Base-by-base conservation (phyloP, 2,888 invertebrate species). In the Griposia aprilina region DNA sequence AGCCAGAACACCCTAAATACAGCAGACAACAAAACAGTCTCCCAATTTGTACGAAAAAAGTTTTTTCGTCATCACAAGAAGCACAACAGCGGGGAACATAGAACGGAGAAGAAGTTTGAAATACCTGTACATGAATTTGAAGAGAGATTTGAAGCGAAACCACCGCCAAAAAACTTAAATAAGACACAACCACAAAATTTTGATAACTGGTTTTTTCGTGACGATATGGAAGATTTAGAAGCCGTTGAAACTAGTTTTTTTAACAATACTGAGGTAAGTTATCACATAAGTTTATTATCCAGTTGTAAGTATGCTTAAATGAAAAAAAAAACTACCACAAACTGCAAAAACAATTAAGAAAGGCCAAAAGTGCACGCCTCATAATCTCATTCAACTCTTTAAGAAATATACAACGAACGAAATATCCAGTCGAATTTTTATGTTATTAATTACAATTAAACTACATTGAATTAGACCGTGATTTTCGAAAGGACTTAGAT, bases 61-160 rank as follows among this genome's bases (percentile, higher is more conserved):
- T 94, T 94, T 94, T 95, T 95, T 94, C 97, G 96, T 82, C 96
- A 96, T 85, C 94, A 96, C 87, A 96, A 94, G 74, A 95, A 94
- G 59, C 90, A 92, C 74, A 90, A 87, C 63, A 91, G 90, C 52
- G 90, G 86, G 66, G 94, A 94, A 80, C 87, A 88, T n/a, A 87
- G 78, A 60, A 90, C 78, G 65, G 90, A 91, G 23, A 92, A 89
- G 76, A 94, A 92, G 77, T 91, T 94, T 84, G 96, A 97, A 83
- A 92, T 97, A 78, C 97, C 97, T 0, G 97, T 97, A 82, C 97
- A 97, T 80, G 97, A 97, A 78, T 97, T 97, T 76, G 97, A 97
- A 91, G 97, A 97, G 60, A 97, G 93, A 87, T 97, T 97, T 84
- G 97, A 97, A 90, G 91, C 96, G 6, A 97, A 96, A 90, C 93